Evolutionary conservation across 2,113 vertebrate species (phyloP).

Genomic region (Boleophthalmus pectinirostris): DNA sequence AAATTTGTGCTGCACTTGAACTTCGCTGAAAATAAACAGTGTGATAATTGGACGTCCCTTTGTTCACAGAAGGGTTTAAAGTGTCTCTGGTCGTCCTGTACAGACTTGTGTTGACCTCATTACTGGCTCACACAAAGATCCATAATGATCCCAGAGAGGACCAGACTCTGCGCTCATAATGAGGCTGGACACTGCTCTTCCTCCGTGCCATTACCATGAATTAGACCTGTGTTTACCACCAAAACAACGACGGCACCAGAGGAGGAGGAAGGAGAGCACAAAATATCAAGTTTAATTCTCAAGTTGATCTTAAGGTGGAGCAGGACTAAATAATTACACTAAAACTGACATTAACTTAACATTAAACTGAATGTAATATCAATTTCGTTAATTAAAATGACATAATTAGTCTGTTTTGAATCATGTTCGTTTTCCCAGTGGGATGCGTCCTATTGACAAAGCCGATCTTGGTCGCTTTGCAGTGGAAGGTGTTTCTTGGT

Average conservation of each 20-base stretch:
- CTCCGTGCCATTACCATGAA: conserved; percentile 71
- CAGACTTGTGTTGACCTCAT: conserved; percentile 81
- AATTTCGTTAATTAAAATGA: too few species aligned
- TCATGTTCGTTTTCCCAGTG: too few species aligned
- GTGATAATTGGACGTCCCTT: neutral
- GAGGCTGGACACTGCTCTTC: conserved; percentile 79
- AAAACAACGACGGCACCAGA: conserved; percentile 68
- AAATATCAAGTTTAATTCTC: neutral
- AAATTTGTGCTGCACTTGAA: neutral
- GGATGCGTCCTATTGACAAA: too few species aligned
- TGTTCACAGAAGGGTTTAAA: conserved; percentile 8
- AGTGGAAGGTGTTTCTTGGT: too few species aligned
- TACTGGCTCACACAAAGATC: conserved; percentile 76
- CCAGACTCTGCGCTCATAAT: conserved; percentile 66
- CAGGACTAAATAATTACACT: too few species aligned
- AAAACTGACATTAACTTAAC: too few species aligned
- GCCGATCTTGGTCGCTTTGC: too few species aligned
- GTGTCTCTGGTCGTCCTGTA: conserved; percentile 60
- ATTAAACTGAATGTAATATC: too few species aligned
- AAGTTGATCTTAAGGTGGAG: too few species aligned
- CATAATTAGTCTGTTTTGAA: too few species aligned
- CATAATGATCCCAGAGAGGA: conserved; percentile 81
- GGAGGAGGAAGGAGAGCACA: conserved; percentile 4
- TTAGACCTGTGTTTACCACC: conserved; percentile 78
- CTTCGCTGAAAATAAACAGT: neutral